These are phyloP conservation scores for Pandemis cinnamomeana DNA, from an alignment of 2,888 invertebrate species.

Conservation along the genomic window DNA sequence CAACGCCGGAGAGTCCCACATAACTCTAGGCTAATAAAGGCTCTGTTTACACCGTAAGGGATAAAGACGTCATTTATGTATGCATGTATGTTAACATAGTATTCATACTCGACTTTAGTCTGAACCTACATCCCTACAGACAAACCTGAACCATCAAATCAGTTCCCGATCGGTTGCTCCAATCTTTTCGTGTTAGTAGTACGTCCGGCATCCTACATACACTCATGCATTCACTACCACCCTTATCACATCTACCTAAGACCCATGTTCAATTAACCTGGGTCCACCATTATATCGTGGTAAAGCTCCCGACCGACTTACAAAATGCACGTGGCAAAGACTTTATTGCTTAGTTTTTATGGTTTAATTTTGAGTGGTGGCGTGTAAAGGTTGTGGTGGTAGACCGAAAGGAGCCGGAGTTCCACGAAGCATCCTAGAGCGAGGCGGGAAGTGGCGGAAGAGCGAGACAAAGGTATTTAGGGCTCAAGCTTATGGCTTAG, in stretches of 20 bases:
- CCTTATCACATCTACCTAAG: background rate
- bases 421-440: slow-evolving; percentile 34
- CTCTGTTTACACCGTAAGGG: too few relatives aligned
- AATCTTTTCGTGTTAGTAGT: slow-evolving; percentile 38
- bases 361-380: slow-evolving; percentile 6
- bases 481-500: slow-evolving; percentile 9
- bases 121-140: background rate
- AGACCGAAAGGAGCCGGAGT: slow-evolving; percentile 38
- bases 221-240: background rate
- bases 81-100: background rate
- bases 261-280: background rate
- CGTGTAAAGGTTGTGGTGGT: slow-evolving; percentile 3
- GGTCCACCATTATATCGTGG: background rate
- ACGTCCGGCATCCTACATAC: slow-evolving; percentile 25
- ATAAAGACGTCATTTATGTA: too few relatives aligned
- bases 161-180: slow-evolving; percentile 25
- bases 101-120: too few relatives aligned
- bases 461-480: slow-evolving; percentile 33
- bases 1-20: too few relatives aligned
- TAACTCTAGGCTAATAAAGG: too few relatives aligned
- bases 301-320: background rate
- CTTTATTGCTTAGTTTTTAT: background rate
- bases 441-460: slow-evolving; percentile 34
- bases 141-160: slow-evolving; percentile 21
- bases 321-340: background rate